phyloP scores from a whole-genome alignment of 2,888 invertebrate species.

The Chesias legatella region DNA sequence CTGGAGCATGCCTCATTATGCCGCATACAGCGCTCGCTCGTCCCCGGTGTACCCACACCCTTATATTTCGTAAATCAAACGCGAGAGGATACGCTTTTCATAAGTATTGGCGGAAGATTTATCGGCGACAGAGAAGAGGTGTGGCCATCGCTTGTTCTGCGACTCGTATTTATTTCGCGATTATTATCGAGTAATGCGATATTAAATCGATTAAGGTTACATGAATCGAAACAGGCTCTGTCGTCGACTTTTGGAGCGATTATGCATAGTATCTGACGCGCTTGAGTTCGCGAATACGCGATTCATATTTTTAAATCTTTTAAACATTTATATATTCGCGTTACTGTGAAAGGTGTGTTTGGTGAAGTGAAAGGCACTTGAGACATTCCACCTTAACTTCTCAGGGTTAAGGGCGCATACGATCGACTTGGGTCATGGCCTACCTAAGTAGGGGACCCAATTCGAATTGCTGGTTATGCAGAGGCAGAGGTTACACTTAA shows the following conservation, averaged over 20 bases:
- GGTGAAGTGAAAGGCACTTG: neutral
- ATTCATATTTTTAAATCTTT: too few relatives aligned
- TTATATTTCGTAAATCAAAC: conserved; percentile 27
- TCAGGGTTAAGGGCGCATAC: too few relatives aligned
- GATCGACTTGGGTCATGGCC: too few relatives aligned
- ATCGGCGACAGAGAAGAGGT: conserved; percentile 41
- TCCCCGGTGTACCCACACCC: too few relatives aligned
- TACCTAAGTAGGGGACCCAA: neutral
- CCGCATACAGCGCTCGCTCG: neutral
- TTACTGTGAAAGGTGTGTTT: too few relatives aligned
- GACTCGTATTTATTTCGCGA: conserved; percentile 38
- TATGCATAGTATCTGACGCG: too few relatives aligned
- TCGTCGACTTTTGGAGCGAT: conserved; percentile 17
- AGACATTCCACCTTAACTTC: too few relatives aligned
- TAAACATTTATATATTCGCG: too few relatives aligned
- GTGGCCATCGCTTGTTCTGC: conserved; percentile 43
- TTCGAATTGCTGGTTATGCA: too few relatives aligned
- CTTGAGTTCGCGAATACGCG: too few relatives aligned
- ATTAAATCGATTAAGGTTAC: conserved; percentile 30
- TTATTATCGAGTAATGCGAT: conserved; percentile 31
- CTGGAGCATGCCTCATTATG: too few relatives aligned
- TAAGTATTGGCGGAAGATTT: conserved; percentile 41
- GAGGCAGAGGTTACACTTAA: too few relatives aligned
- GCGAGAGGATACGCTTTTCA: conserved; percentile 28
- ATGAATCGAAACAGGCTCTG: conserved; percentile 21